These are phyloP conservation scores for Spilarctia lutea DNA, from an alignment of 2,888 invertebrate genomes.

Conservation along the genomic window DNA sequence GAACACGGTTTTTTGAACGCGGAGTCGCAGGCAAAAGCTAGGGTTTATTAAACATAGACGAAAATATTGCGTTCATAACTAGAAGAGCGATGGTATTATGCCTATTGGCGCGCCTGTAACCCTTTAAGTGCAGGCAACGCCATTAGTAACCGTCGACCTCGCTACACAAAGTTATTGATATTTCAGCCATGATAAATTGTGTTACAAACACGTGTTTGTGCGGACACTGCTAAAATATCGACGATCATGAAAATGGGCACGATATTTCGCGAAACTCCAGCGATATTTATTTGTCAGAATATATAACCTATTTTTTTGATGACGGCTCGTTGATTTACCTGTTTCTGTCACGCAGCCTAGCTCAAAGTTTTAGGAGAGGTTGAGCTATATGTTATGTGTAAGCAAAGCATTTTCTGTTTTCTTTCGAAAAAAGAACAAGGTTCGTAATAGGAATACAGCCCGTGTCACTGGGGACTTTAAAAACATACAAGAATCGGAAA, in stretches of 20 bases:
- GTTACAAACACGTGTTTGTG: slow-evolving; percentile 60
- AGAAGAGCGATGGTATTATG: slow-evolving; percentile 26
- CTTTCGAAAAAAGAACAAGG: no score
- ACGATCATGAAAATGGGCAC: slow-evolving; percentile 51
- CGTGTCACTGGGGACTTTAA: no score
- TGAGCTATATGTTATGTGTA: neutral
- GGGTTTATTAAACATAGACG: neutral
- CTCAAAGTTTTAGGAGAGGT: neutral
- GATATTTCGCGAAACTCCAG: slow-evolving; percentile 55
- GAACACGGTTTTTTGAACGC: no score
- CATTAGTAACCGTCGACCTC: slow-evolving; percentile 77
- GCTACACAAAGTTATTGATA: slow-evolving; percentile 75
- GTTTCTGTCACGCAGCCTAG: neutral
- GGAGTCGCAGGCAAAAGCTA: no score
- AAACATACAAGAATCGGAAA: no score
- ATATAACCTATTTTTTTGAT: slow-evolving; percentile 42
- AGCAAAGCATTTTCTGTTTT: no score
- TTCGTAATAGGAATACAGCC: no score
- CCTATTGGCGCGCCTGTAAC: slow-evolving; percentile 45
- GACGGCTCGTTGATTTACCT: slow-evolving; percentile 17
- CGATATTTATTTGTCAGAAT: slow-evolving; percentile 54
- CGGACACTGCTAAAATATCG: slow-evolving; percentile 60
- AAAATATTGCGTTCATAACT: neutral
- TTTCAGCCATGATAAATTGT: slow-evolving; percentile 77
- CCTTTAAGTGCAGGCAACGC: slow-evolving; percentile 46